These are phyloP conservation scores for Regulus satrapa DNA, from an alignment of 2,113 vertebrate species.

Conservation along the genomic window DNA sequence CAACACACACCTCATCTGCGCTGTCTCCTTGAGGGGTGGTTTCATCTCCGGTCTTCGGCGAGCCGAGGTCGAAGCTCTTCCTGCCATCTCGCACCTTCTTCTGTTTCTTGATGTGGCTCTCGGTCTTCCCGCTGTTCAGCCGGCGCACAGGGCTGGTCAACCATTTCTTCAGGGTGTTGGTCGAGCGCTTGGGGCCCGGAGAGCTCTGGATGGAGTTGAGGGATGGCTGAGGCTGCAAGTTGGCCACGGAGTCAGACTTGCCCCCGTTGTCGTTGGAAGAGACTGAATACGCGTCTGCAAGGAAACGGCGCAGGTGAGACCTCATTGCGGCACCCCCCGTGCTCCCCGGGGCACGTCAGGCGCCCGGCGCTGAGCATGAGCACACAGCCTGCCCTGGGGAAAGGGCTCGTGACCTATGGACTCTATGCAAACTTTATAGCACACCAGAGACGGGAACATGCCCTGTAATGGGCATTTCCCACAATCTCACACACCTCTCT, in stretches of 20 bases:
- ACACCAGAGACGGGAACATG: not conserved
- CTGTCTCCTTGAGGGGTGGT: conserved; percentile 85
- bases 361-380: not conserved
- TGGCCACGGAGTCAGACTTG: conserved; percentile 91
- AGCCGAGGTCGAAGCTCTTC: conserved; percentile 88
- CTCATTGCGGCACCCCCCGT: not conserved
- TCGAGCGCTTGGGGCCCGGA: conserved; percentile 90
- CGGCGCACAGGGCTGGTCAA: conserved; percentile 92
- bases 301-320: conserved; percentile 6
- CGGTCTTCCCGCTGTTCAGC: conserved; percentile 92
- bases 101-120: conserved; percentile 90
- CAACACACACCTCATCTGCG: conserved; percentile 82
- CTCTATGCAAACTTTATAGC: not conserved
- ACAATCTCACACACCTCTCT: not conserved
- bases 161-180: conserved; percentile 98
- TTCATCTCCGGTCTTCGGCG: conserved; percentile 81
- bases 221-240: conserved; percentile 89
- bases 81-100: conserved; percentile 87
- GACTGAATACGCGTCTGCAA: conserved; percentile 82
- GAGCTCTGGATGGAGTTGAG: conserved; percentile 92
- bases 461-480: not conserved
- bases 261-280: conserved; percentile 83
- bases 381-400: not conserved
- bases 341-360: not conserved
- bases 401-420: not conserved